These are phyloP conservation scores for Noctua janthe DNA, from an alignment of 2,888 invertebrate genomes.

Conservation along the genomic window DNA sequence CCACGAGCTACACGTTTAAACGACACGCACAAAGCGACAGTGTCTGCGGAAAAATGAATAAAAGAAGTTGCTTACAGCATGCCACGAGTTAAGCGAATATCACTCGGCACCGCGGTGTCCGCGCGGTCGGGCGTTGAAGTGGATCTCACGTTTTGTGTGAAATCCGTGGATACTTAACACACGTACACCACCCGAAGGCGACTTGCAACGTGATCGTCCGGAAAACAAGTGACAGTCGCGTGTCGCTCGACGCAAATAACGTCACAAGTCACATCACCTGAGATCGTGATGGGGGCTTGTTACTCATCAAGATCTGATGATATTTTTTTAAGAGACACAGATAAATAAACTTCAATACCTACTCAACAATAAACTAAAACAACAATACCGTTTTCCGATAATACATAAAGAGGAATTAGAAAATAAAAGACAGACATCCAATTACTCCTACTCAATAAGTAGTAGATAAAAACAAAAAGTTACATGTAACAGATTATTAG, in stretches of 20 bases:
- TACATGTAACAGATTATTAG: slow-evolving; percentile 31
- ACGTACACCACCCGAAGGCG: neutral
- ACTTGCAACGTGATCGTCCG: neutral
- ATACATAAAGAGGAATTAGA: slow-evolving; percentile 9
- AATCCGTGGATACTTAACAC: neutral
- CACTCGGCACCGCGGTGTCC: neutral
- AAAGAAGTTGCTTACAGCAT: neutral
- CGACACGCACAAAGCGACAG: neutral
- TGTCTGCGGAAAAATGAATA: neutral
- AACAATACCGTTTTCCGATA: slow-evolving; percentile 3
- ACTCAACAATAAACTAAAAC: neutral
- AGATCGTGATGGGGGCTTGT: neutral
- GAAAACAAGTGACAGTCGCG: neutral
- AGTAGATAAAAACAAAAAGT: slow-evolving; percentile 33
- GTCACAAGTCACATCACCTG: neutral
- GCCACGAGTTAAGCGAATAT: neutral
- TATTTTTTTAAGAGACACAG: too few relatives aligned
- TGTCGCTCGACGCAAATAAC: neutral
- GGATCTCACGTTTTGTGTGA: neutral
- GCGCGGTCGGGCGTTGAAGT: neutral
- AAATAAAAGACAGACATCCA: slow-evolving; percentile 34
- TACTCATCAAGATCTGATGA: neutral
- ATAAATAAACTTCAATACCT: neutral
- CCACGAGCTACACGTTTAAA: neutral
- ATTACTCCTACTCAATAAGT: slow-evolving; percentile 39